These are phyloP conservation scores for Sesia bembeciformis DNA, from an alignment of 2,888 invertebrate genomes.

Conservation along the genomic window DNA sequence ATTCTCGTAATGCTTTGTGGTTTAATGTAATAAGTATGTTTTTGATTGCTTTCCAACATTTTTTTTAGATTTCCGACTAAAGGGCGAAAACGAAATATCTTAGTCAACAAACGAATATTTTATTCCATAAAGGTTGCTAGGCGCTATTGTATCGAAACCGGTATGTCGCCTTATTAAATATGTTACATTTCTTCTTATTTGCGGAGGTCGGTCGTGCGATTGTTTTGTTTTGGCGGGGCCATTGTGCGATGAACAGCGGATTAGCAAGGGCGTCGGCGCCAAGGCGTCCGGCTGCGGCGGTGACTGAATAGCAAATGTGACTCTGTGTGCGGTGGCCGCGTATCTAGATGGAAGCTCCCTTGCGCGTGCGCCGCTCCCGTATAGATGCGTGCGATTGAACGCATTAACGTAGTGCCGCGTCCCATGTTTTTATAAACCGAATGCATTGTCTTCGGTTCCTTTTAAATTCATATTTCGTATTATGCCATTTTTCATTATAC, in stretches of 20 bases:
- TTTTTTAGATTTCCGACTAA: no score
- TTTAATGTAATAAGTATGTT: no score
- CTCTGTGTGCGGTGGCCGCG: constrained; percentile 27
- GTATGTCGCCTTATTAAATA: constrained; percentile 13
- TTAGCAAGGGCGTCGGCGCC: constrained; percentile 66
- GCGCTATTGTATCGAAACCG: constrained; percentile 35
- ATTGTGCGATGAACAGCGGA: constrained; percentile 58
- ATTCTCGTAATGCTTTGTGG: constrained; percentile 10
- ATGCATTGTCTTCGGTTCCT: constrained; percentile 24
- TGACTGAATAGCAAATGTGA: constrained; percentile 53
- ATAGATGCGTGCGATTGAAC: constrained; percentile 40
- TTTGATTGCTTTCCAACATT: no score
- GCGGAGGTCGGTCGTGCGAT: constrained; percentile 16
- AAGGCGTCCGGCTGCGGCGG: constrained; percentile 29
- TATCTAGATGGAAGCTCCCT: constrained; percentile 37
- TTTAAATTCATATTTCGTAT: constrained; percentile 31
- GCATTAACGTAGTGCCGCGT: constrained; percentile 35
- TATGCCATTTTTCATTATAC: constrained; percentile 2
- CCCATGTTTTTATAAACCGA: constrained; percentile 25
- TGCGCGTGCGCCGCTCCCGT: constrained; percentile 28
- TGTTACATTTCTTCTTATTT: constrained; percentile 28
- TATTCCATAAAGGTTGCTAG: no score
- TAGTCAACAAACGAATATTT: no score
- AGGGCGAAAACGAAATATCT: no score
- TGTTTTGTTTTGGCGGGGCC: constrained; percentile 40